Conservation (phyloP, 2,113 vertebrate species). For the Macaca nemestrina region DNA sequence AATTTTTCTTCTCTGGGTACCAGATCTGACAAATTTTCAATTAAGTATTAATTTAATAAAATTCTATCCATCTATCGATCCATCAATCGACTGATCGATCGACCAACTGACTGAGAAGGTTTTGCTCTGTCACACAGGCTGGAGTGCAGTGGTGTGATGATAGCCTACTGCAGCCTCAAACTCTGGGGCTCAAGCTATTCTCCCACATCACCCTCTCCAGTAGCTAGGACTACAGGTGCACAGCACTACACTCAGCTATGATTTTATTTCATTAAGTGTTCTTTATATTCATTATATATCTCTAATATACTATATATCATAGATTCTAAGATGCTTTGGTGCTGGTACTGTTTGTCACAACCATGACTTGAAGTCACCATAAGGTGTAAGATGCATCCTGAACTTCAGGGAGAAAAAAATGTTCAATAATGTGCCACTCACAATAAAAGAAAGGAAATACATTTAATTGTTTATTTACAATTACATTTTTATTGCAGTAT, state of each 20-base stretch:
- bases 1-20: neutral
- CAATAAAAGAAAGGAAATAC: neutral
- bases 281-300: neutral
- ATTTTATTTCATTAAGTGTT: neutral
- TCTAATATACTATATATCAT: neutral
- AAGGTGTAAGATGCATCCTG: neutral
- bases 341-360: neutral
- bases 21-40: neutral
- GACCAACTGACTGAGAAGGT: too few relatives aligned
- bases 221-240: too few relatives aligned
- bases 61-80: neutral
- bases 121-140: too few relatives aligned
- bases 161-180: too few relatives aligned
- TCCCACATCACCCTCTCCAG: too few relatives aligned
- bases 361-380: neutral
- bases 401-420: neutral
- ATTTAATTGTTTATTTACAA: neutral
- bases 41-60: neutral
- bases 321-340: constrained; percentile 5
- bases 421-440: neutral
- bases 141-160: too few relatives aligned
- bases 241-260: too few relatives aligned
- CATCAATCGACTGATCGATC: too few relatives aligned
- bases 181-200: too few relatives aligned
- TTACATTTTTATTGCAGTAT: constrained; percentile 19